A percentile compares a stretch with the other conserved stretches of the same genome.
Conservation (phyloP, 2,113 vertebrate species). For the Cryptotis parvus region DNA sequence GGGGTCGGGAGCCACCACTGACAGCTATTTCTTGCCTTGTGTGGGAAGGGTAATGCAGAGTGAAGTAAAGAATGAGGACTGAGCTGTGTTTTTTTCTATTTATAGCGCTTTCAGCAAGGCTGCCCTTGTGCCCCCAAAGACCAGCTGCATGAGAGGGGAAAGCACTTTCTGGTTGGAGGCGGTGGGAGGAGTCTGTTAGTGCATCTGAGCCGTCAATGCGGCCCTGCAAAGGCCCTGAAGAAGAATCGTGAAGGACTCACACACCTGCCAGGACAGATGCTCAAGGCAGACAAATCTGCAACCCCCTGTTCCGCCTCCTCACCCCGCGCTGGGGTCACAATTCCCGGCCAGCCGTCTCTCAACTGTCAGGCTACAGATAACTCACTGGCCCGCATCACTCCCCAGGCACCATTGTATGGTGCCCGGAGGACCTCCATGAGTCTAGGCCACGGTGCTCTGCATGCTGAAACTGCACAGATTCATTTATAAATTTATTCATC, state of each 20-base stretch:
- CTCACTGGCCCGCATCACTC: neutral
- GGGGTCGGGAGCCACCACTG: accelerated
- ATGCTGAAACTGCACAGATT: neutral
- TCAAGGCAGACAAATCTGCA: neutral
- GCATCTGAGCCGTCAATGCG: neutral
- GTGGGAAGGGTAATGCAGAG: neutral
- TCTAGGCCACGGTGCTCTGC: neutral
- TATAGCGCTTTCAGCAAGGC: neutral
- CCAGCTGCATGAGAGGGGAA: neutral
- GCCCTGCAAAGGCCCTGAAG: neutral
- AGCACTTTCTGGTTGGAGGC: neutral
- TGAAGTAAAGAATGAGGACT: accelerated
- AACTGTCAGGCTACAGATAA: neutral
- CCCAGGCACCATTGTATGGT: neutral
- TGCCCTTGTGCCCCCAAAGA: neutral
- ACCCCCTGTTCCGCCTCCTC: too few species aligned
- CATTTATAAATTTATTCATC: neutral
- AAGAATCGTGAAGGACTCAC: neutral
- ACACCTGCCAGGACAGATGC: neutral
- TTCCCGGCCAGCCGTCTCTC: neutral
- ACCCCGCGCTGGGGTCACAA: too few species aligned
- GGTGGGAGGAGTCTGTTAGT: neutral
- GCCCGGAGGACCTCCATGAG: neutral
- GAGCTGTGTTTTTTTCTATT: neutral
- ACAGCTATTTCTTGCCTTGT: neutral